phyloP scores from a whole-genome alignment of 2,888 invertebrate genomes.

The Cybosia mesomella region DNA sequence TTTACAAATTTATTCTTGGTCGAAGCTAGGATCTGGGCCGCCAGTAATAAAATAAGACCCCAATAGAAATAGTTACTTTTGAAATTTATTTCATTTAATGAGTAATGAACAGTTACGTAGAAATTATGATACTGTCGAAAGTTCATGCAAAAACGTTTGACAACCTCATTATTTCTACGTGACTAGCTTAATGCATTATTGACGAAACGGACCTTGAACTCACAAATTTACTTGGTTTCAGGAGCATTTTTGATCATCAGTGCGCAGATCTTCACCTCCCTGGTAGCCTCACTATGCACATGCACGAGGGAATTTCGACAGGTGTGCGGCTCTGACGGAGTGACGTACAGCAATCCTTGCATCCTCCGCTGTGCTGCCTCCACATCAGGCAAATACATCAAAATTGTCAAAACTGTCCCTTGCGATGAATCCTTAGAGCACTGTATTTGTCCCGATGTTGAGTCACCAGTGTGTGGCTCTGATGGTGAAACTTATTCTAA shows the following conservation, averaged over 20 bases:
- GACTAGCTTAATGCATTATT: no score
- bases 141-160: no score
- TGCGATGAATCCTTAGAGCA: background rate
- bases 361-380: slow-evolving; percentile 1
- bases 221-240: background rate
- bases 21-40: no score
- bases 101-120: no score
- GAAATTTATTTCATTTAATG: no score
- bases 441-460: background rate
- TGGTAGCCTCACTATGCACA: background rate
- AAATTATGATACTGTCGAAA: no score
- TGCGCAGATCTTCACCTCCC: slow-evolving; percentile 2
- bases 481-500: background rate
- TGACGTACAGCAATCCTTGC: slow-evolving; percentile 10
- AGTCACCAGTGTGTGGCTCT: background rate
- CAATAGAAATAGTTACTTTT: no score
- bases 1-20: no score
- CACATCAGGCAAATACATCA: slow-evolving; percentile 5
- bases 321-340: slow-evolving; percentile 15
- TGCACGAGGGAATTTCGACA: background rate
- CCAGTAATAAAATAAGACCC: no score
- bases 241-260: slow-evolving; percentile 3
- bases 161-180: no score
- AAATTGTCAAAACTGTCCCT: background rate
- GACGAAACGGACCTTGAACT: background rate